Evolutionary conservation across 2,888 invertebrate species (phyloP), one percentile per base, ranked within the genome.

Genomic region (Chrysolina haemoptera): DNA sequence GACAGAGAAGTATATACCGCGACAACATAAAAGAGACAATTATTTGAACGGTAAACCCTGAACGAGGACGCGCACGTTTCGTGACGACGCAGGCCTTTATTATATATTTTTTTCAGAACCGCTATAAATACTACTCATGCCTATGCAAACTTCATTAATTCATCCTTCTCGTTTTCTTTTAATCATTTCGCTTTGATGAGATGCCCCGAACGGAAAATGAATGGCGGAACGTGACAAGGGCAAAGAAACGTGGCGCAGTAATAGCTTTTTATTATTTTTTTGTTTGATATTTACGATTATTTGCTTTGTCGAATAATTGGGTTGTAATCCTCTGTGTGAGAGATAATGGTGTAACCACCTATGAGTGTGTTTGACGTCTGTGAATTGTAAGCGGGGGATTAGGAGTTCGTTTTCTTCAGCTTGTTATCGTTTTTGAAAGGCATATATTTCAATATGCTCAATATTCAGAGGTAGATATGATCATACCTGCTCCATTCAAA

Each of bases 181-280:
- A n/a, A n/a, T n/a, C n/a, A 10, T 48, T 48, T 16, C 53, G 53
- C 53, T 53, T 18, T 18, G 20, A 53, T 20, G 20, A 20, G 20
- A 10, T 11, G 20, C 50, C 50, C 16, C 20, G n/a, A 20, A 53
- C 10, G 50, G 16, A 50, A 2, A 53, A 53, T 53, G 20, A 53
- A 53, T 11, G 18, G 20, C 53, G 53, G 53, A 53, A 20, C 53
- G 53, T 53, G 53, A 53, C 53, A 11, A 53, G 18, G 11, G 53
- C 53, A 53, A 20, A 53, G 53, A 53, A 53, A 53, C 53, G 53
- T 53, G 53, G 53, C 53, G 12, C 53, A 53, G 20, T 20, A 20
- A 53, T 53, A 10, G 53, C 53, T 53, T 53, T 53, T 20, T 20
- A 18, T 53, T 53, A 16, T 53, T 53, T 53, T 53, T 53, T 53